phyloP scores from a whole-genome alignment of 2,113 vertebrate species.

The Opisthocomus hoazin region DNA sequence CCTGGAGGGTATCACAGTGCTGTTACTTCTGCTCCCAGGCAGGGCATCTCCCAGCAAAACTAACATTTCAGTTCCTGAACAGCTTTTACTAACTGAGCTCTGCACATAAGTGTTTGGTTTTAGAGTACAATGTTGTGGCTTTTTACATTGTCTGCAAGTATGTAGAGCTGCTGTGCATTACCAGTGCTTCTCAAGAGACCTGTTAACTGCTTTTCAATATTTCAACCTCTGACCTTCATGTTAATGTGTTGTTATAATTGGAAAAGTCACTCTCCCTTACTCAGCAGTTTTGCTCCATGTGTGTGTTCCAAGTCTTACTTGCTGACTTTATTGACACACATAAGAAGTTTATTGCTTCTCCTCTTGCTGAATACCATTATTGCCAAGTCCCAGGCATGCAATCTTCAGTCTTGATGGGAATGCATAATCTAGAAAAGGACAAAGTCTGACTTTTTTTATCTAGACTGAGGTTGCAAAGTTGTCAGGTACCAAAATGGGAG shows the following conservation, averaged over 20 bases:
- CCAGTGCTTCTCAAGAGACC: constrained; percentile 17
- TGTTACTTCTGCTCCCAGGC: neutral
- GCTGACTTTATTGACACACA: constrained; percentile 46
- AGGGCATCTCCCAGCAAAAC: neutral
- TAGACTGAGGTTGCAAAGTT: neutral
- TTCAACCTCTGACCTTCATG: constrained; percentile 33
- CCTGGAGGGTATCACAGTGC: neutral
- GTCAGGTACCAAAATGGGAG: neutral
- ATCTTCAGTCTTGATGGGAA: neutral
- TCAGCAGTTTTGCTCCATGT: constrained; percentile 43
- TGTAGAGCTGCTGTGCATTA: constrained; percentile 12
- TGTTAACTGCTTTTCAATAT: constrained; percentile 36
- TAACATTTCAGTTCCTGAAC: neutral
- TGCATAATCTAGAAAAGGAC: neutral
- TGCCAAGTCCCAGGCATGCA: constrained; percentile 2
- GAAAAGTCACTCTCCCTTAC: constrained; percentile 41
- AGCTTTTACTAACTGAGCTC: constrained; percentile 9
- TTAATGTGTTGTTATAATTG: constrained; percentile 52
- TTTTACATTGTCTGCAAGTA: constrained; percentile 35
- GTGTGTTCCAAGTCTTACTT: constrained; percentile 47
- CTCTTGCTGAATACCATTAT: neutral
- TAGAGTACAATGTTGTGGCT: constrained; percentile 9
- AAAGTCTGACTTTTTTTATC: neutral
- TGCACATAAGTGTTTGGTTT: neutral
- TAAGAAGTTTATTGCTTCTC: constrained; percentile 34